Evolutionary conservation across 2,797 vertebrate genomes (phyloP), one percentile per base, ranked within the genome.

Genomic region (Craterocephalus amniculus): DNA sequence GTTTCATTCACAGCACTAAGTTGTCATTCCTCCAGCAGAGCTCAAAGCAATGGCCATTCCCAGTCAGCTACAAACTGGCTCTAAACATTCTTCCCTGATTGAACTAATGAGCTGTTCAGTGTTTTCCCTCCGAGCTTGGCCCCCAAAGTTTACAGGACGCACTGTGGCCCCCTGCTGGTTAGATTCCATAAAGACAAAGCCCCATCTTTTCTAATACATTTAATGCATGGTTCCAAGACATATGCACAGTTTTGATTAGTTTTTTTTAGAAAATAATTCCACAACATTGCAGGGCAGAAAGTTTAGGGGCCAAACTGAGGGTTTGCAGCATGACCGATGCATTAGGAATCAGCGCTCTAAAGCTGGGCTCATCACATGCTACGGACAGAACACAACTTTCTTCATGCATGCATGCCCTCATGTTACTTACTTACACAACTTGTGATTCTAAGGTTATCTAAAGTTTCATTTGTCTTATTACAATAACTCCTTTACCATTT

Each of bases 91-190:
- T 63, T 84, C 31, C 35, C 79, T 58, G 11, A 68, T 22, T 73
- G 24, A 85, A 67, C 32, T 40, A 14, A 69, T 72, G 26, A 72
- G 18, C 32, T 35, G 65, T 58, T 34, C 72, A 60, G 43, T 55
- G 14, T 45, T 40, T 48, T 66, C 69, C 32, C 31, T 60, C 29
- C 34, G 43, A 72, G 58, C 58, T 10, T 27, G 34, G 34, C 24
- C 38, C 36, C 52, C 58, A 1, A 43, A 43, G 11, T 13, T 6
- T 55, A 67, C 3, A 20, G n/a, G 13, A 26, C 49, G 61, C 70
- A 79, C 22, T 76, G 72, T 12, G 58, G 83, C 81, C 86, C 83
- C 74, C 87, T 90, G 78, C 76, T 89, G 90, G 86, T 13, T 14
- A 55, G 11, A 63, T 9, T 60, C 5, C 13, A 26, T 43, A 71